These are phyloP conservation scores for Accipiter virgatus DNA, from an alignment of 2,113 vertebrate genomes.

Conservation along the genomic window DNA sequence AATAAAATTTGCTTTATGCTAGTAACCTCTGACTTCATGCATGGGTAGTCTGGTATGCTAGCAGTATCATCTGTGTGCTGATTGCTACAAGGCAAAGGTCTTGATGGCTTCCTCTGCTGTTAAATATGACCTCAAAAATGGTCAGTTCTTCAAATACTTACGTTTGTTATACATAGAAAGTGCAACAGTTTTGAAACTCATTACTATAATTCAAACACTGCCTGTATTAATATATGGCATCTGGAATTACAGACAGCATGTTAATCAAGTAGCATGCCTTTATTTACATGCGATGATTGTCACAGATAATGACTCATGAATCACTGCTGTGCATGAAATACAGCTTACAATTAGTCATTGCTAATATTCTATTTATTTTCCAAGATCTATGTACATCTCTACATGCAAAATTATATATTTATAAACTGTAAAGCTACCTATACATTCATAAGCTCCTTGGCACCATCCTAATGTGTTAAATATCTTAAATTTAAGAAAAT, in stretches of 20 bases:
- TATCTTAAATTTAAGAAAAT: background rate
- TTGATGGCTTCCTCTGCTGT: background rate
- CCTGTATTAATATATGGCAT: conserved; percentile 19
- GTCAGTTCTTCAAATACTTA: background rate
- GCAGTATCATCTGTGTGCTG: background rate
- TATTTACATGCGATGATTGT: background rate
- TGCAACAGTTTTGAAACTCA: conserved; percentile 19
- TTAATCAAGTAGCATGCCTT: background rate
- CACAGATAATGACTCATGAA: background rate
- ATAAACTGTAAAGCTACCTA: background rate
- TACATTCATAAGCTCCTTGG: background rate
- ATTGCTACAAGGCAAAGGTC: background rate
- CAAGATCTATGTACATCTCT: background rate
- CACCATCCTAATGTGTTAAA: background rate
- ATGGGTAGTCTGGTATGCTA: background rate
- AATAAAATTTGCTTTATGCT: background rate
- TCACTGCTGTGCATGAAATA: background rate
- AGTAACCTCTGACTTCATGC: background rate
- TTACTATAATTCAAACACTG: conserved; percentile 23
- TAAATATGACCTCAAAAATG: conserved; percentile 2
- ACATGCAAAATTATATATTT: background rate
- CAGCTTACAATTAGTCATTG: background rate
- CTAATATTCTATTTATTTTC: background rate
- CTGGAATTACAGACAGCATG: conserved; percentile 1
- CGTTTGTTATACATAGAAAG: conserved; percentile 33